phyloP scores from a whole-genome alignment of 2,113 vertebrate species.

The Mormyrus lacerda region DNA sequence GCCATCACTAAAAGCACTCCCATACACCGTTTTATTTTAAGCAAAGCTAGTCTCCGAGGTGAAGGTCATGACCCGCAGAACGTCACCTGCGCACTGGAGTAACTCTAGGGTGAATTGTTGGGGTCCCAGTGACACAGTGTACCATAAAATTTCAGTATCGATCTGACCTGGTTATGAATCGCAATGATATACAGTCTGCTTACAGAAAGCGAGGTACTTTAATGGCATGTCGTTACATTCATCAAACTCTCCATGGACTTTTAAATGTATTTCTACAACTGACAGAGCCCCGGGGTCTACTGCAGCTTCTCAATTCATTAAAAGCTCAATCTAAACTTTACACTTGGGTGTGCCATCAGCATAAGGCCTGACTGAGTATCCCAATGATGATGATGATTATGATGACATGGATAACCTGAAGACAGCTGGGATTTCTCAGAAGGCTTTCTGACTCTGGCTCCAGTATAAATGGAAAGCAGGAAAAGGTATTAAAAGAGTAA shows the following conservation, averaged over 20 bases:
- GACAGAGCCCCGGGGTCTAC: neutral
- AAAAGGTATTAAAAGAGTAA: neutral
- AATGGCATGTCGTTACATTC: conserved; percentile 8
- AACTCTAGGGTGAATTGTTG: neutral
- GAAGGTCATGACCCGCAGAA: too few species aligned
- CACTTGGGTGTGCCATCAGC: neutral
- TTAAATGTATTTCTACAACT: neutral
- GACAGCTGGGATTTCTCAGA: neutral
- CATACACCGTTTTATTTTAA: neutral
- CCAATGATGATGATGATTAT: neutral
- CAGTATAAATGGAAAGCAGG: neutral
- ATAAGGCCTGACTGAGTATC: neutral
- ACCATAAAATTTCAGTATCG: neutral
- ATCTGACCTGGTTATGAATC: conserved; percentile 9
- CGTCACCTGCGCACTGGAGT: neutral
- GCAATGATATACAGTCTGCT: conserved; percentile 6
- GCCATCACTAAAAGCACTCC: neutral
- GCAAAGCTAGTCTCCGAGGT: neutral
- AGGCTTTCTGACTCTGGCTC: neutral
- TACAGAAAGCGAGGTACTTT: neutral
- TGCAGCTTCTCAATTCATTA: neutral
- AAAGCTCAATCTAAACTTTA: neutral
- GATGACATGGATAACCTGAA: neutral
- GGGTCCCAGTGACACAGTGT: neutral
- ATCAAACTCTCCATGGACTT: neutral